A percentile compares a stretch with the other conserved stretches of the same genome.
Conservation (phyloP, 2,113 vertebrate species). For the Indicator indicator region DNA sequence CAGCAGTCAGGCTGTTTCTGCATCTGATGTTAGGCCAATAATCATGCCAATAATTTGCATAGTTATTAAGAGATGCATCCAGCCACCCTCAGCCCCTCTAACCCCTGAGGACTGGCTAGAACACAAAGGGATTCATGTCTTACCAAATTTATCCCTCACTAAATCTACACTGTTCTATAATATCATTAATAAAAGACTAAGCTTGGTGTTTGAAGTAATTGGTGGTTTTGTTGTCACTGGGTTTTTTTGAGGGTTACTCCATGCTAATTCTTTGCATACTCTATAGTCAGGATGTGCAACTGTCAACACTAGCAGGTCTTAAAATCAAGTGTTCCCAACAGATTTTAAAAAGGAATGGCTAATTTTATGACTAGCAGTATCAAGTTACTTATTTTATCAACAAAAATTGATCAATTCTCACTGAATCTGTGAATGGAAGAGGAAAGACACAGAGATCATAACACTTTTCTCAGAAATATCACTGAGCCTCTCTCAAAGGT, state of each 20-base stretch:
- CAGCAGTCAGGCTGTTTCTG: too few species aligned
- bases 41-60: too few species aligned
- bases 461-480: not conserved
- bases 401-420: not conserved
- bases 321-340: not conserved
- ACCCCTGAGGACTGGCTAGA: too few species aligned
- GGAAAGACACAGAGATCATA: not conserved
- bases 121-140: too few species aligned
- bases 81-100: too few species aligned
- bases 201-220: not conserved
- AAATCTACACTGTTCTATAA: not conserved
- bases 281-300: not conserved
- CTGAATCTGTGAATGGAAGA: not conserved
- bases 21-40: too few species aligned
- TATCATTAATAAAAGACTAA: not conserved
- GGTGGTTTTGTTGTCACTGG: not conserved
- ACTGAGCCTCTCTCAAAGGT: not conserved
- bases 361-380: not conserved
- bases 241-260: not conserved
- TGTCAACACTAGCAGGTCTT: not conserved
- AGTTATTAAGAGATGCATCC: too few species aligned
- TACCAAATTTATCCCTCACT: too few species aligned
- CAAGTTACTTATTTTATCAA: not conserved
- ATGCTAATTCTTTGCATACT: not conserved
- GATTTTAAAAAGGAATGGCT: not conserved